Evolutionary conservation across 1,140 invertebrate genomes (phyloP), one percentile per base, ranked within the genome.

Genomic region (Calephelis nemesis): DNA sequence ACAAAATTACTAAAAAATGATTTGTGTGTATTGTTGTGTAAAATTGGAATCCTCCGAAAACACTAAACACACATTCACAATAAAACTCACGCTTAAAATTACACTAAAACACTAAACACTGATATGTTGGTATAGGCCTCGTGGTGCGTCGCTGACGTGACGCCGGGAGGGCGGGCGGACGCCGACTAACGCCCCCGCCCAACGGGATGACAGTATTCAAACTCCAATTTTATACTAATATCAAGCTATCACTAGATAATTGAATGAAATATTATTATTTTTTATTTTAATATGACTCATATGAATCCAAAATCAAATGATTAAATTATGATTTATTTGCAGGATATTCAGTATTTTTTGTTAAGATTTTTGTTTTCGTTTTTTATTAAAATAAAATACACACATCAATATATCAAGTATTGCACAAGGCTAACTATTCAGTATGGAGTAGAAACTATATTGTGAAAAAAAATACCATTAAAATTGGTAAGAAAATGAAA

Each of bases 131-230:
- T 68, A 64, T 64, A 75, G 74, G 74, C 76, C 73, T 71, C 68
- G 39, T 49, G 77, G 78, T 58, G 52, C 50, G 50, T 13, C 50
- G 50, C 50, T 79, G 75, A 80, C 83, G 84, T 72, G 77, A 74
- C 77, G 84, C 81, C 84, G 73, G 69, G 63, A 70, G 76, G 70
- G 73, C 69, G 68, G 73, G 74, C 77, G 74, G 73, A 73, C 76
- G 75, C 64, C 75, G 70, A 78, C 74, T 76, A 71, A 50, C 70
- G 62, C 74, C 71, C 65, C 74, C 52, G 52, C 52, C 52, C 52
- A 58, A 39, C 52, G 4, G 64, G 50, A 65, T 15, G 42, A 49
- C 68, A 64, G 52, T 65, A 66, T 63, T 13, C 19, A 15, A 58
- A 58, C 19, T 58, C 11, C 52, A 30, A 58, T 30, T 30, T 12